Base-by-base conservation (phyloP, 2,888 invertebrate genomes). In the Emmelina monodactyla region DNA sequence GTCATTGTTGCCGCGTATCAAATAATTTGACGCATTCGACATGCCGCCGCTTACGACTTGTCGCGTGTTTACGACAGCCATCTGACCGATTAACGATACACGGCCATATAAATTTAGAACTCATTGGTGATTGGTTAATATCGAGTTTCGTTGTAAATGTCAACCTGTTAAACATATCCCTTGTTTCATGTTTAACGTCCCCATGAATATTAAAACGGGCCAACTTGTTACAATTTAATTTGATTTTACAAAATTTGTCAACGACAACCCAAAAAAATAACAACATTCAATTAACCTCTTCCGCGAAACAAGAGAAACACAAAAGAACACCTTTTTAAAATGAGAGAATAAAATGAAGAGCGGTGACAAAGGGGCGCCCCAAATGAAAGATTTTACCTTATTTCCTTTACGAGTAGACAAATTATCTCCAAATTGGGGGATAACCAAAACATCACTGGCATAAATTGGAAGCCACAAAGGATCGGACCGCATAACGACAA, bases 1-100 rank as follows among this genome's bases (percentile, higher is more conserved):
- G 68, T 67, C 69, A 62, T 58, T 63, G 60, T 60, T 58, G 62
- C 61, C 62, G 61, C 64, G 64, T 69, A 70, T 73, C 73, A 67
- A 70, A 71, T 71, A 72, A 69, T 71, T 70, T 67, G 67, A 72
- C 73, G 70, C 71, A 57, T 70, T 63, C 61, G 61, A 46, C 51
- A 45, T 47, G 47, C 51, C 47, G 53, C 54, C 51, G 57, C 69
- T 71, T 70, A 71, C 65, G 63, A 63, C 62, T 55, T 62, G 65
- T 65, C 63, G 57, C 53, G 45, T 51, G 58, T 73, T 72, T 70
- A 69, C 58, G 59, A 60, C 56, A 55, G 57, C 52, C 43, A 56
- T 60, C 51, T 51, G 55, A 55, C 49, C 60, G 62, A 62, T 63
- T 62, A 61, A 61, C 61, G 64, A 64, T 55, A 60, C 36, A 33